These are phyloP conservation scores for Antheraea mylitta DNA, from an alignment of 1,140 invertebrate genomes.

Conservation along the genomic window DNA sequence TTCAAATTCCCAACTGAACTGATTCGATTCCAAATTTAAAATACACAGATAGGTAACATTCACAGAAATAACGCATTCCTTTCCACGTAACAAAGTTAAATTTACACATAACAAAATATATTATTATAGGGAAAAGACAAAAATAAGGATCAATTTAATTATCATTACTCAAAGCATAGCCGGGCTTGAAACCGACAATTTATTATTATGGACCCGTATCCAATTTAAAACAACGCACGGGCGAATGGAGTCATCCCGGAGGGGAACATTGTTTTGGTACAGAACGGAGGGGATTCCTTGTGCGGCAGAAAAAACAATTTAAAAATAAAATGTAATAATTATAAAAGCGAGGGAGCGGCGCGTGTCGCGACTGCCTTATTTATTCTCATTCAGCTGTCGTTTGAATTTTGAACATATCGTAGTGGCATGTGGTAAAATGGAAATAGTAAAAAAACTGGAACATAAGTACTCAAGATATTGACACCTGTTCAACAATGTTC, in stretches of 20 bases:
- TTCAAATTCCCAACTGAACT: background rate
- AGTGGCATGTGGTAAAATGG: conserved; percentile 53
- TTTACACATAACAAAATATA: conserved; percentile 15
- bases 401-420: conserved; percentile 52
- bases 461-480: background rate
- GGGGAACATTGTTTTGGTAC: conserved; percentile 67
- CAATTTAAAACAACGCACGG: conserved; percentile 75
- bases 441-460: conserved; percentile 24
- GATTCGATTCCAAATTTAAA: background rate
- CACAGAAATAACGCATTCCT: background rate
- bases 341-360: conserved; percentile 68
- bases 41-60: background rate
- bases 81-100: conserved; percentile 14
- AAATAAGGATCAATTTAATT: conserved; percentile 73
- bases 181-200: conserved; percentile 71
- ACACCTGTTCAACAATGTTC: conserved; percentile 11
- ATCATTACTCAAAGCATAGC: conserved; percentile 70
- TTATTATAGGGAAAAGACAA: conserved; percentile 28
- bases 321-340: conserved; percentile 79
- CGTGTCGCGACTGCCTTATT: conserved; percentile 68
- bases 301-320: conserved; percentile 75
- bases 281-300: conserved; percentile 62
- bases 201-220: conserved; percentile 76
- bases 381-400: conserved; percentile 71
- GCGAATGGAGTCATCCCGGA: conserved; percentile 55